Base-by-base conservation (phyloP, 2,888 invertebrate genomes). In the Diarsia rubi region DNA sequence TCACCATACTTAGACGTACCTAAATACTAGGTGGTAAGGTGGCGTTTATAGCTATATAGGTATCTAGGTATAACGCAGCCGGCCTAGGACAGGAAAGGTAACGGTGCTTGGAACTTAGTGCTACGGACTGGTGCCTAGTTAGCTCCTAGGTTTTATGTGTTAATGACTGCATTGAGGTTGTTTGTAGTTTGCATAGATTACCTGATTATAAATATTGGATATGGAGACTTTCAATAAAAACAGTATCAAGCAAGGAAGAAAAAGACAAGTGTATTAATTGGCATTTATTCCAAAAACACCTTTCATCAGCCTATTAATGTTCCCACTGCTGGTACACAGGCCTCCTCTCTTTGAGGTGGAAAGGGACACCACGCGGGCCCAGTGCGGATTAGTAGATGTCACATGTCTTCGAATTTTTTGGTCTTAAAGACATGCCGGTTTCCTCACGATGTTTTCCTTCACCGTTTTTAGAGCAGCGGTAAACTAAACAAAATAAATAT, bases 81-180 rank as follows among this genome's bases (percentile, higher is more conserved):
- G 24, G 42, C 27, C 70, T 62, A 69, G 73, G 69, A 72, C 80
- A 70, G 81, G 81, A 69, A 63, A 78, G n/a, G 45, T 85, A 85
- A 85, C 84, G 86, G 84, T 57, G 54, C 57, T 65, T 69, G 37
- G 63, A n/a, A 75, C 73, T 80, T 80, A 71, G 73, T 64, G 66
- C 49, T 8, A 14, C 68, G 24, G 45, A 47, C 69, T 49, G 37
- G 37, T 63, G 21, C 54, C 63, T 72, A 31, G 71, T 65, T 73
- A 60, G 68, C 31, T 60, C 65, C 60, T 68, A 54, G 24, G 14
- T 63, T 67, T 52, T 81, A 81, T 69, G 59, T 75, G 67, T 52
- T 60, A 57, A 69, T 75, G 44, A 47, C 19, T 44, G 47, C 19
- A 66, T 59, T 67, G 1, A 21, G 2, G 0, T 21, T 27, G 12